Evolutionary conservation across 2,888 invertebrate species (phyloP).

Genomic region (Stenolophus ochropezus): DNA sequence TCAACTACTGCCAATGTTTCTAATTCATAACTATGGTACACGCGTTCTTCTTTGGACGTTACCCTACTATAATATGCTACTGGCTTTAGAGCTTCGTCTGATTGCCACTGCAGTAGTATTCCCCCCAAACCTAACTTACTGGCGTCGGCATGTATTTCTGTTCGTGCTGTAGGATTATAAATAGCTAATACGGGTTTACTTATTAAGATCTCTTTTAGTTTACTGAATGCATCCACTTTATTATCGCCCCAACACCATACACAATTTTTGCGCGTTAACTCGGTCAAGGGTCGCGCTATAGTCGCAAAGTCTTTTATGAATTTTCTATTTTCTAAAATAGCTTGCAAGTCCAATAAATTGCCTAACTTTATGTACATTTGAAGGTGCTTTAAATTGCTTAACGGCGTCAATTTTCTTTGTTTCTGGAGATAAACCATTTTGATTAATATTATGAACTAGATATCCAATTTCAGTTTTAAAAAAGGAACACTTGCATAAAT

Average conservation of each 20-base stretch:
- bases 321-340: no score
- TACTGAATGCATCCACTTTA: background rate
- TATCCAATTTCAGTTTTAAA: slow-evolving; percentile 53
- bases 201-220: background rate
- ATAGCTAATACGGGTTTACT: background rate
- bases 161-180: background rate
- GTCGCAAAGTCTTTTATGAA: no score
- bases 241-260: background rate
- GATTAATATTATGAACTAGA: slow-evolving; percentile 53
- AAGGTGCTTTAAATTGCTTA: slow-evolving; percentile 38
- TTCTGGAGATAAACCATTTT: slow-evolving; percentile 62
- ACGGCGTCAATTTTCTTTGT: slow-evolving; percentile 62
- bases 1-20: slow-evolving; percentile 67
- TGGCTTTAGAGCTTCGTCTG: slow-evolving; percentile 16
- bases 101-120: background rate
- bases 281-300: no score
- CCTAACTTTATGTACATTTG: slow-evolving; percentile 66
- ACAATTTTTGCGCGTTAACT: no score
- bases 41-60: no score
- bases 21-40: no score
- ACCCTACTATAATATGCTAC: slow-evolving; percentile 63
- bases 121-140: slow-evolving; percentile 3
- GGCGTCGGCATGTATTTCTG: slow-evolving; percentile 1
- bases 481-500: background rate
- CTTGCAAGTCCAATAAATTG: no score